These are phyloP conservation scores for Sterrhoptilus dennistouni DNA, from an alignment of 2,113 vertebrate genomes.

Conservation along the genomic window DNA sequence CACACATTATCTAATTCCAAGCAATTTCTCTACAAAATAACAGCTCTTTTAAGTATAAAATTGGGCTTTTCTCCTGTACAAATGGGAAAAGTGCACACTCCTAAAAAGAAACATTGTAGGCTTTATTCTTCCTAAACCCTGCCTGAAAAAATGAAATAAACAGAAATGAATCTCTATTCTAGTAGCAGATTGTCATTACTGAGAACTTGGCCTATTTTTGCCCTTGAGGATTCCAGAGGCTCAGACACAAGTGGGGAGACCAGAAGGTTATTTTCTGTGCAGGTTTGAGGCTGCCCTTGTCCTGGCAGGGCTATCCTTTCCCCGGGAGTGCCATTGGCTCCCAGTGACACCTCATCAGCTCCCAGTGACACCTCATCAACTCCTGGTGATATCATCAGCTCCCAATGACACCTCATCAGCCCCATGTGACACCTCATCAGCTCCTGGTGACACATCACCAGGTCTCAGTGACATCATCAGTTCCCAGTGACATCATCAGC, in stretches of 20 bases:
- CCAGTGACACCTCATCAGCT: not conserved
- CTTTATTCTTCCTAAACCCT: not conserved
- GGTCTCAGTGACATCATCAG: not conserved
- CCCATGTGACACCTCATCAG: no score
- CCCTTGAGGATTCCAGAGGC: not conserved
- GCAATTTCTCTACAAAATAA: constrained; percentile 11
- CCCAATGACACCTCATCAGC: not conserved
- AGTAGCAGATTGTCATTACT: not conserved
- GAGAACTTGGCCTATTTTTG: not conserved
- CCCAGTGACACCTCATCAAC: no score
- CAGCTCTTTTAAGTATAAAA: not conserved
- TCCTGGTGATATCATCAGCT: not conserved
- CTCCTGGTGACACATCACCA: not conserved
- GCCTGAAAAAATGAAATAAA: not conserved
- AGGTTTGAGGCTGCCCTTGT: not conserved
- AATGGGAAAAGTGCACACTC: not conserved
- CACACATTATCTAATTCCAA: not conserved
- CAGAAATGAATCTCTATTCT: not conserved
- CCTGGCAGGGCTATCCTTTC: not conserved
- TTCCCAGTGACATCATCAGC: not conserved
- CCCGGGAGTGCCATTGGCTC: not conserved
- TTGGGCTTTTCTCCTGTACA: not conserved
- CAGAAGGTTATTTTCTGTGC: not conserved
- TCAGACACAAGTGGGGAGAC: not conserved
- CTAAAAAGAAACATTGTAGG: not conserved